phyloP scores from a whole-genome alignment of 2,113 vertebrate genomes.

The Larimichthys crocea region DNA sequence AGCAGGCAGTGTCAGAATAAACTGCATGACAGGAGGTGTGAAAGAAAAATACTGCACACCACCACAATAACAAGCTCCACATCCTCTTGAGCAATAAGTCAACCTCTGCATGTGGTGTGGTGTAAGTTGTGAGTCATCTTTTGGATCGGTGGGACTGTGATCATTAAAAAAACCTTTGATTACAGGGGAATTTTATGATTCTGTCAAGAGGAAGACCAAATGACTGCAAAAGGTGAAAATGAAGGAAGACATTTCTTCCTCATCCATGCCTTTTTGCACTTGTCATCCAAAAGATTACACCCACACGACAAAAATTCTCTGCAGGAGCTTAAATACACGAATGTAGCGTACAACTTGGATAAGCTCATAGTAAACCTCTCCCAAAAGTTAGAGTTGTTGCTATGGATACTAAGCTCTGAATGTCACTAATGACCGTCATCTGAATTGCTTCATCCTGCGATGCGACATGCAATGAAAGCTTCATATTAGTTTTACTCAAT shows the following conservation, averaged over 20 bases:
- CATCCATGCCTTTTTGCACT: background rate
- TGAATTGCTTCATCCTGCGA: background rate
- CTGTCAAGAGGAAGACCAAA: background rate
- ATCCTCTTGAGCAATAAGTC: constrained; percentile 33
- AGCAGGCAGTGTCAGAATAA: constrained; percentile 35
- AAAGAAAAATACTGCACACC: constrained; percentile 32
- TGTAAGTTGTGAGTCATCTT: constrained; percentile 27
- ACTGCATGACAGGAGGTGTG: constrained; percentile 22
- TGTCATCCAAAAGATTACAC: background rate
- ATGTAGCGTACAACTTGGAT: background rate
- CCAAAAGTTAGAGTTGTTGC: constrained; percentile 16
- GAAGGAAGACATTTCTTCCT: background rate
- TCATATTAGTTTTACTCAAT: background rate
- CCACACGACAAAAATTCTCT: background rate
- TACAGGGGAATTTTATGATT: background rate
- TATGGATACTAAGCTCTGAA: background rate
- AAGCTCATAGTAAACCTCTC: background rate
- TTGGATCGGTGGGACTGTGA: background rate
- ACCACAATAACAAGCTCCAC: constrained; percentile 19
- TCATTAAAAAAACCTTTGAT: constrained; percentile 1
- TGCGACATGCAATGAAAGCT: background rate
- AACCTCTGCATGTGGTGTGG: constrained; percentile 10
- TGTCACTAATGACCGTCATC: constrained; percentile 7
- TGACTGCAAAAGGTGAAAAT: background rate
- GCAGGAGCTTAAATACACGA: background rate